Percentiles rank a stretch among this genome's conserved stretches.
Evolutionary conservation across 2,797 vertebrate genomes (phyloP).

Genomic region (Gymnoscopelus braueri): DNA sequence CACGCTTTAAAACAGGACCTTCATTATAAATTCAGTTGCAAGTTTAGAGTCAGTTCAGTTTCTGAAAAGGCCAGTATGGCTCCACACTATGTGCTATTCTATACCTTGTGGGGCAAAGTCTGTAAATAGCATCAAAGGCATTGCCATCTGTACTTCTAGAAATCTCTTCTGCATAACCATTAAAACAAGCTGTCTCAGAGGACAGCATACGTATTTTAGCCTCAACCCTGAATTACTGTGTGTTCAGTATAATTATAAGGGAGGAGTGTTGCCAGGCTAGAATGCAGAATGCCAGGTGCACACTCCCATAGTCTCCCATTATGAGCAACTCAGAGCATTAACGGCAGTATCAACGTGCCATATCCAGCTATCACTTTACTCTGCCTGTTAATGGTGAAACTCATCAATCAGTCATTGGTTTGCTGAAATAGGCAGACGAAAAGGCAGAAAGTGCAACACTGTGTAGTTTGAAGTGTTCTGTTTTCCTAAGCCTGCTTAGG

Average conservation of each 20-base stretch:
- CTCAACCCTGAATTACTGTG: conserved; percentile 83
- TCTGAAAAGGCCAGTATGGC: conserved; percentile 67
- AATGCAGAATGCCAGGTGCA: conserved; percentile 79
- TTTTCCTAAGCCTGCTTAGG: conserved; percentile 84
- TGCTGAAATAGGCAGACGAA: conserved; percentile 56
- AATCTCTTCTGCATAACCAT: conserved; percentile 83
- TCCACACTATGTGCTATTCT: conserved; percentile 66
- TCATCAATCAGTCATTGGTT: conserved; percentile 63
- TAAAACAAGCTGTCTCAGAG: conserved; percentile 84
- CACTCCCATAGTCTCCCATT: conserved; percentile 80
- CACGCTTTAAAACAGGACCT: conserved; percentile 36
- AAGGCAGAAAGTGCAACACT: conserved; percentile 77
- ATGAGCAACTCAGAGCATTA: conserved; percentile 77
- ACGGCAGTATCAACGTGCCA: conserved; percentile 71
- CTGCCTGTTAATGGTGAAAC: conserved; percentile 65
- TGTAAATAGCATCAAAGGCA: conserved; percentile 83
- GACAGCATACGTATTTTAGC: conserved; percentile 83
- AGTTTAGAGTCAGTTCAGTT: conserved; percentile 52
- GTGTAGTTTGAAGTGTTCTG: conserved; percentile 71
- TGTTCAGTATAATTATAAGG: conserved; percentile 85
- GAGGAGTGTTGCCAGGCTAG: conserved; percentile 81
- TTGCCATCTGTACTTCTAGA: conserved; percentile 84
- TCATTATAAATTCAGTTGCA: conserved; percentile 41
- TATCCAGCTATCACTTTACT: conserved; percentile 75
- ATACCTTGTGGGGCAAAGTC: conserved; percentile 78